Evolutionary conservation across 2,113 vertebrate genomes (phyloP).

Genomic region (Ailurus styani): DNA sequence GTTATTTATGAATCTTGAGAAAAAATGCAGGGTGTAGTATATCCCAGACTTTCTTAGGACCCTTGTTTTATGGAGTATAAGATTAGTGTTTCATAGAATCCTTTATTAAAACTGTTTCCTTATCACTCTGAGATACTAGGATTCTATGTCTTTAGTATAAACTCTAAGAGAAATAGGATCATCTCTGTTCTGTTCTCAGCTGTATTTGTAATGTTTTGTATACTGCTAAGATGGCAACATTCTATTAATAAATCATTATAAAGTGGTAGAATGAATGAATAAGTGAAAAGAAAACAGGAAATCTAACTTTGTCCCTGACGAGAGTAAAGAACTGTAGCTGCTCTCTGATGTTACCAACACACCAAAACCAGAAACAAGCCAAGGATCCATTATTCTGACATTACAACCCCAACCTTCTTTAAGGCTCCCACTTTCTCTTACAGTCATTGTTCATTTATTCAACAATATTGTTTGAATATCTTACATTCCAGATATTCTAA

Average conservation of each 20-base stretch:
- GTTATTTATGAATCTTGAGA: background rate
- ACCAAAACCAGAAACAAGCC: background rate
- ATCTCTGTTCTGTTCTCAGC: background rate
- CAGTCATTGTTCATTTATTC: background rate
- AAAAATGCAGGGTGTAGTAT: background rate
- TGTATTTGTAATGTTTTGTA: background rate
- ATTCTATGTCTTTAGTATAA: background rate
- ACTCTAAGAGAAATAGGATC: background rate
- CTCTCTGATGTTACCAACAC: background rate
- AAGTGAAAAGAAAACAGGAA: background rate
- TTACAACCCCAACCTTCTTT: background rate
- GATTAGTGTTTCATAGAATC: background rate
- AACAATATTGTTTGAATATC: background rate
- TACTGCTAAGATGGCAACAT: background rate
- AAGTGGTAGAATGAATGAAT: background rate
- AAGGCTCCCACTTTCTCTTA: background rate
- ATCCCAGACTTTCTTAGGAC: background rate
- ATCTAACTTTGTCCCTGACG: background rate
- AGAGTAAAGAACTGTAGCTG: background rate
- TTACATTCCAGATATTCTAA: background rate
- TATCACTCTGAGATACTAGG: background rate
- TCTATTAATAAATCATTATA: background rate
- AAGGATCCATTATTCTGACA: background rate
- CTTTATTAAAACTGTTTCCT: background rate
- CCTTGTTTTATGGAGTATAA: background rate